Evolutionary conservation across 2,797 vertebrate species (phyloP), one percentile per base, ranked within the genome.

Genomic region (Apogon talboti): DNA sequence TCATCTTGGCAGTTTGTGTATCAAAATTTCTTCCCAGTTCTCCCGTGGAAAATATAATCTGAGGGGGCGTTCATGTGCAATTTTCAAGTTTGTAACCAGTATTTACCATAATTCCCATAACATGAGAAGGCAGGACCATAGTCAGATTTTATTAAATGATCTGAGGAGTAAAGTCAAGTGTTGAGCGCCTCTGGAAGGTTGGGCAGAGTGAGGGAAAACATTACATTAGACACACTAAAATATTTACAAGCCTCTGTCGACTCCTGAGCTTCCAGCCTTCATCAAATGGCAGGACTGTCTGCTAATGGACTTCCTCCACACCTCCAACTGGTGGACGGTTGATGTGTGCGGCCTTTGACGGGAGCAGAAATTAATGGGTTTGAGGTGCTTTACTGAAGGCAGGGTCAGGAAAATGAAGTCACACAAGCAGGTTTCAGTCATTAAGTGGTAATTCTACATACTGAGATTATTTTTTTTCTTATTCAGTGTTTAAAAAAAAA

Each of bases 191-290:
- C 14, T 48, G 15, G 14, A 15, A 4, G 30, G 43, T 10, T 41
- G 18, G 38, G 0, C 1, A 1, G 52, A 42, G 56, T 28, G 30
- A 51, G 61, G 76, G 68, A 73, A 77, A 84, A 85, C 74, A 81
- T 85, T 54, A 75, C 84, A 75, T 85, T 83, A 87, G 72, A 74
- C 74, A 13, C 65, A 66, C 78, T 87, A 42, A 87, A 87, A 87
- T 90, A 90, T 86, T 88, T 83, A 90, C 71, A 57, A 84, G 79
- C 38, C 79, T 67, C 78, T 4, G 61, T 70, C 47, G 64, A 74
- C 69, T 83, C 61, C 75, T n/a, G 51, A 66, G 74, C 61, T 65
- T 66, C 24, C 66, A 53, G 71, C 59, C 69, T 61, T 75, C 57
- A 77, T 82, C 77, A 45, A 59, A 68, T 70, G 76, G 63, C 78